Conservation (phyloP, 2,797 vertebrate species). For the Astyanax mexicanus region DNA sequence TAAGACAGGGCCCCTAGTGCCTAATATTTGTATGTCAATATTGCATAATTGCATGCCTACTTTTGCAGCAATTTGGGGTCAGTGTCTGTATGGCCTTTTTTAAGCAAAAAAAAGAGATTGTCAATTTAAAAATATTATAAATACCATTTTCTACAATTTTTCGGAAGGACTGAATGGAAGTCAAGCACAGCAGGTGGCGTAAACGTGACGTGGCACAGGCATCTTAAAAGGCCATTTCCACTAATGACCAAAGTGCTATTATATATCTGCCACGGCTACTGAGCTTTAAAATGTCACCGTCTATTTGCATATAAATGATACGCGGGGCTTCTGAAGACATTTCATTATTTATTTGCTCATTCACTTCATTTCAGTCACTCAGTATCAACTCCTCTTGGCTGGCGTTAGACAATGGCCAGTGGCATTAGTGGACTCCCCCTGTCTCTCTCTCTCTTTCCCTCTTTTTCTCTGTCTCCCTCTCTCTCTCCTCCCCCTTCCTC, state of each 20-base stretch:
- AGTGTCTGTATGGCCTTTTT: no score
- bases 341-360: slow-evolving; percentile 41
- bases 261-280: slow-evolving; percentile 59
- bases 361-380: slow-evolving; percentile 51
- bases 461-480: neutral
- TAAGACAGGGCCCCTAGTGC: no score
- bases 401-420: slow-evolving; percentile 34
- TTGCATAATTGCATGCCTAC: no score
- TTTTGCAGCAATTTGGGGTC: no score
- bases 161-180: neutral
- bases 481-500: no score
- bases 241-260: slow-evolving; percentile 66
- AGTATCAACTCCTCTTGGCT: slow-evolving; percentile 47
- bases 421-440: slow-evolving; percentile 15
- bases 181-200: slow-evolving; percentile 6
- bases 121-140: slow-evolving; percentile 11
- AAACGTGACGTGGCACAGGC: slow-evolving; percentile 5
- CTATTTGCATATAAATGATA: slow-evolving; percentile 71
- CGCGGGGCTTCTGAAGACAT: slow-evolving; percentile 22
- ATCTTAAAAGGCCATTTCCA: slow-evolving; percentile 42
- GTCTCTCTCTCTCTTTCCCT: neutral
- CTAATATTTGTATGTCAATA: no score
- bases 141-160: neutral
- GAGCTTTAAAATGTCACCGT: slow-evolving; percentile 72
- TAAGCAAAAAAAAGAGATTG: no score